phyloP scores from a whole-genome alignment of 1,140 invertebrate genomes.

The Euwallacea similis region DNA sequence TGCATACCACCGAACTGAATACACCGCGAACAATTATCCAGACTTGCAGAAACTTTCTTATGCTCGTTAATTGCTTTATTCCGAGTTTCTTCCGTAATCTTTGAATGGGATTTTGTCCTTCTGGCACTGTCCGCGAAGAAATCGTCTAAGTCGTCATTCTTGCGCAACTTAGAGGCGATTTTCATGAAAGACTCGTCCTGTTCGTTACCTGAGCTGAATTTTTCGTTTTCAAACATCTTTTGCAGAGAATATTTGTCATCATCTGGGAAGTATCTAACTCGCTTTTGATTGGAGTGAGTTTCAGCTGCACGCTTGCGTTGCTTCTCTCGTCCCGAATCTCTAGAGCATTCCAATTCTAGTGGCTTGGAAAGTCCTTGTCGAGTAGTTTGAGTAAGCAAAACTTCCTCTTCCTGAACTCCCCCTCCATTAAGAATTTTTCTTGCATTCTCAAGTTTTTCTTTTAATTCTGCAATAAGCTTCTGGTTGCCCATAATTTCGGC shows the following conservation, averaged over 20 bases:
- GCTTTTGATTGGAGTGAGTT: slow-evolving; percentile 74
- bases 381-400: slow-evolving; percentile 74
- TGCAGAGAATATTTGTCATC: slow-evolving; percentile 87
- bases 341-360: slow-evolving; percentile 51
- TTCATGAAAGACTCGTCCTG: slow-evolving; percentile 80
- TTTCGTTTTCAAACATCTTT: slow-evolving; percentile 90
- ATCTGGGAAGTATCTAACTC: slow-evolving; percentile 84
- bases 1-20: slow-evolving; percentile 77
- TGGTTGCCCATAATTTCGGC: slow-evolving; percentile 87
- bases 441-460: slow-evolving; percentile 73
- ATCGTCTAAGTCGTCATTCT: slow-evolving; percentile 83
- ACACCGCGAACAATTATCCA: slow-evolving; percentile 83
- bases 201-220: slow-evolving; percentile 77
- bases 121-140: slow-evolving; percentile 78
- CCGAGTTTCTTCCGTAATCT: slow-evolving; percentile 66
- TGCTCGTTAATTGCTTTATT: slow-evolving; percentile 74
- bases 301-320: slow-evolving; percentile 64
- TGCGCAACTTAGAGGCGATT: slow-evolving; percentile 68
- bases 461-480: slow-evolving; percentile 69
- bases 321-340: slow-evolving; percentile 50
- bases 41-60: slow-evolving; percentile 64
- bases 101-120: slow-evolving; percentile 62
- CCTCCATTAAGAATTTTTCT: slow-evolving; percentile 59
- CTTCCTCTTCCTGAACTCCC: slow-evolving; percentile 55
- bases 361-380: slow-evolving; percentile 66